Conservation (phyloP, 2,113 vertebrate species). For the Odontophorus gujanensis region DNA sequence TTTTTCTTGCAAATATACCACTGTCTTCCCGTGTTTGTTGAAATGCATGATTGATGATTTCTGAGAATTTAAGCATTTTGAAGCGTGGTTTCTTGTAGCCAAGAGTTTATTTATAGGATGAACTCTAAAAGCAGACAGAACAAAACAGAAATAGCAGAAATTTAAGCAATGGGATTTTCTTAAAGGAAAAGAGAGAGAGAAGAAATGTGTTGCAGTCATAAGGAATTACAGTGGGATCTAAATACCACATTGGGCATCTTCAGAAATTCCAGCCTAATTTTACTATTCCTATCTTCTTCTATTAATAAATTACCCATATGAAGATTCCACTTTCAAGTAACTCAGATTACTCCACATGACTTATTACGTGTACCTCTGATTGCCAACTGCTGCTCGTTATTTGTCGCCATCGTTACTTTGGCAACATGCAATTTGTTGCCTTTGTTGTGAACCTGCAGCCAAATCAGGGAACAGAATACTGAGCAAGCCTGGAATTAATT, state of each 20-base stretch:
- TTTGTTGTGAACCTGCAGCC: neutral
- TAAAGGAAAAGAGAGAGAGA: neutral
- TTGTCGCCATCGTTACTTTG: neutral
- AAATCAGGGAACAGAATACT: neutral
- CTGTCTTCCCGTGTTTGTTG: neutral
- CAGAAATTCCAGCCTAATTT: neutral
- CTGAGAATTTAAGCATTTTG: neutral
- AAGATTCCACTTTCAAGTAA: neutral
- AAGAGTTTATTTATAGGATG: neutral
- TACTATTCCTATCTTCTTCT: accelerated
- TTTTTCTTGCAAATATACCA: neutral
- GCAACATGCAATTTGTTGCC: neutral
- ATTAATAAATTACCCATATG: neutral
- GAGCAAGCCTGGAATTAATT: neutral
- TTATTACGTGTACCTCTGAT: neutral
- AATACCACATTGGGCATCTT: neutral
- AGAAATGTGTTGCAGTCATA: neutral
- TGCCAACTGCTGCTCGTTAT: neutral
- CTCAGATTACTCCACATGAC: neutral
- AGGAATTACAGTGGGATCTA: neutral
- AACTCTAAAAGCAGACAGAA: neutral
- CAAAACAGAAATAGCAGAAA: neutral
- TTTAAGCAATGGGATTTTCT: neutral
- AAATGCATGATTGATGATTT: neutral
- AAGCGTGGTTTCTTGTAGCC: neutral